A percentile compares a stretch with the other conserved stretches of the same genome.
Conservation (phyloP, 2,888 invertebrate genomes). For the Eupeodes latifasciatus region DNA sequence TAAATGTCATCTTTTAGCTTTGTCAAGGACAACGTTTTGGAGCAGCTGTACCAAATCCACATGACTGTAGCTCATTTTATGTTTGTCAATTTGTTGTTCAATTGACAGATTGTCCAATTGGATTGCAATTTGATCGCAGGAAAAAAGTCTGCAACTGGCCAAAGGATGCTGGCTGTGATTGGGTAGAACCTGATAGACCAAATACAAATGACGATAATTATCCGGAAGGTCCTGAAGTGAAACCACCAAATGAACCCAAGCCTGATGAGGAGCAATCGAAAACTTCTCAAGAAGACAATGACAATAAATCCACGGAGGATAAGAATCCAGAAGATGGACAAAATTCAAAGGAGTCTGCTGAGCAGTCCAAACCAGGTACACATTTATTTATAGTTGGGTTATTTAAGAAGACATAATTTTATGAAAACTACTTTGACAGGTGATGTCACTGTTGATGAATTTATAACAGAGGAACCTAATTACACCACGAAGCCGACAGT, state of each 20-base stretch:
- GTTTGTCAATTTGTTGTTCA: conserved; percentile 78
- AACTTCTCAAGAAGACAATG: not conserved
- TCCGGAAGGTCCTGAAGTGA: not conserved
- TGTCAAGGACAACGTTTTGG: conserved; percentile 44
- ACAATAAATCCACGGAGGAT: not conserved
- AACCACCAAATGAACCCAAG: not conserved
- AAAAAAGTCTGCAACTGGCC: conserved; percentile 80
- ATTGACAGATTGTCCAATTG: conserved; percentile 78
- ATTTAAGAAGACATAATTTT: too few species aligned
- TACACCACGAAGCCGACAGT: not conserved
- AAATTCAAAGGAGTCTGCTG: not conserved
- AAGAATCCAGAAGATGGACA: not conserved
- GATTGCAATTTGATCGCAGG: conserved; percentile 79
- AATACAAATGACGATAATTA: not conserved
- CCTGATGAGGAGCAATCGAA: not conserved
- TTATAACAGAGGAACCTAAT: not conserved
- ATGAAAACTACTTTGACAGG: not conserved
- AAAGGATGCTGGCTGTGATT: conserved; percentile 77
- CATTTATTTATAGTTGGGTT: too few species aligned
- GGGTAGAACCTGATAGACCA: conserved; percentile 41
- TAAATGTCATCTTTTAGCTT: conserved; percentile 28
- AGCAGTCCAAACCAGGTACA: not conserved
- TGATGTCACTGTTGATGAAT: not conserved
- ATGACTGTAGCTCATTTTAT: conserved; percentile 80
- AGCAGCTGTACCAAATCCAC: conserved; percentile 78